A percentile compares a stretch with the other conserved stretches of the same genome.
phyloP scores from a whole-genome alignment of 2,797 vertebrate species.

The Emys orbicularis region DNA sequence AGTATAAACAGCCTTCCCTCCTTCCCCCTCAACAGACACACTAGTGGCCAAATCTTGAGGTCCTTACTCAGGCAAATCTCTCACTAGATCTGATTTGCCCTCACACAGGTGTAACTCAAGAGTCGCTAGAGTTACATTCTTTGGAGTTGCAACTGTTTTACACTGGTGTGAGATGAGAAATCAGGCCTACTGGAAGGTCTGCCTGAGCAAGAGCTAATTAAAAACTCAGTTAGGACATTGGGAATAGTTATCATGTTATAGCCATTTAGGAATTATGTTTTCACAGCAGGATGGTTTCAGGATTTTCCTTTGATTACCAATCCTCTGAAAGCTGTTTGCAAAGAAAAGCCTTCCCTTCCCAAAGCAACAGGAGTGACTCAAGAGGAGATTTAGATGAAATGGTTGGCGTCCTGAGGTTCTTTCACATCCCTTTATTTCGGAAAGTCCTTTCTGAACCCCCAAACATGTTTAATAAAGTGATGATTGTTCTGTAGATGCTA shows the following conservation, averaged over 20 bases:
- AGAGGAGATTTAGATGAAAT: background rate
- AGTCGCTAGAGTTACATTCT: background rate
- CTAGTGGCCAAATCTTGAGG: background rate
- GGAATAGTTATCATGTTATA: background rate
- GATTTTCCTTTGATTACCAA: background rate
- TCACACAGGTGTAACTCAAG: background rate
- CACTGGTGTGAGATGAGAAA: background rate
- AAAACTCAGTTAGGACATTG: background rate
- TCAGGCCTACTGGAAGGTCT: background rate
- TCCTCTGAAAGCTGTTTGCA: background rate
- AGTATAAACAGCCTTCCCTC: background rate
- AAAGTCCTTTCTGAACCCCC: background rate
- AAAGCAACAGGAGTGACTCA: background rate
- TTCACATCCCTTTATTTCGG: background rate
- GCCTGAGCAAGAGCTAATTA: background rate
- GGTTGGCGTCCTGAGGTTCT: background rate
- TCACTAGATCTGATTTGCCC: rapidly evolving
- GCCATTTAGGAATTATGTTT: background rate
- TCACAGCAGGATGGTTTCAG: background rate
- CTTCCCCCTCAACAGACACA: background rate
- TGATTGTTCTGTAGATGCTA: background rate
- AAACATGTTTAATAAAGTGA: background rate
- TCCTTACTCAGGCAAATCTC: rapidly evolving
- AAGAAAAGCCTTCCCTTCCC: background rate
- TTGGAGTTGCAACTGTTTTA: background rate